Base-by-base conservation (phyloP, 2,113 vertebrate genomes). In the Calyptomena viridis region DNA sequence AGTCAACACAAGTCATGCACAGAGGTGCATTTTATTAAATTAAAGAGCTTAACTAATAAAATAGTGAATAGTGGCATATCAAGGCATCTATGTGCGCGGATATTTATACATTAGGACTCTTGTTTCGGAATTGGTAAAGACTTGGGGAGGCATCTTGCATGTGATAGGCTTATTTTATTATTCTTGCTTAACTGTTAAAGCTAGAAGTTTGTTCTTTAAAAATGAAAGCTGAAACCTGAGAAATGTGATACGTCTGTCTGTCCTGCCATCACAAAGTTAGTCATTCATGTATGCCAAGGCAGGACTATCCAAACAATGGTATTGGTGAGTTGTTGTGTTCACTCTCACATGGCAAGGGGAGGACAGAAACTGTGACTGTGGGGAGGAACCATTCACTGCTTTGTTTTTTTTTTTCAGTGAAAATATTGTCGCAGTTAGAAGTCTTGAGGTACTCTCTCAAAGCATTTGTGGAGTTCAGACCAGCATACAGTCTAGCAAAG, bases 381-480 rank as follows among this genome's bases (percentile, higher is more conserved):
- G 44, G 22, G 80, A 67, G 64, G 63, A 87, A 71, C 18, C 12
- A 4, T 90, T 47, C n/a, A 39, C 31, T 88, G 39, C 35, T 81
- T 63, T 33, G 50, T 74, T 84, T 58, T 81, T 46, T 81, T 53
- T 82, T 74, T 84, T 1, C 93, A 97, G 94, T 96, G 93, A 96
- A 95, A 93, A 86, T 86, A 83, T 33, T 94, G 90, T 95, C 95
- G 8, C 95, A 97, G 28, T 97, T 97, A 94, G 91, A 94, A 95
- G 96, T 95, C 85, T 88, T 96, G 90, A 96, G 93, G 47, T 93
- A 94, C 68, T 97, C 94, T 35, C 78, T 95, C 88, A 96, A 94
- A 94, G 88, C 93, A 49, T 95, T 96, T 96, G 79, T 96, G 93
- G 86, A 96, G 79, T 95, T 93, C 89, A 96, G 80, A 91, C 94